A percentile compares a stretch with the other conserved stretches of the same genome.
phyloP scores from a whole-genome alignment of 1,140 invertebrate genomes.

The Sitobion miscanthi region DNA sequence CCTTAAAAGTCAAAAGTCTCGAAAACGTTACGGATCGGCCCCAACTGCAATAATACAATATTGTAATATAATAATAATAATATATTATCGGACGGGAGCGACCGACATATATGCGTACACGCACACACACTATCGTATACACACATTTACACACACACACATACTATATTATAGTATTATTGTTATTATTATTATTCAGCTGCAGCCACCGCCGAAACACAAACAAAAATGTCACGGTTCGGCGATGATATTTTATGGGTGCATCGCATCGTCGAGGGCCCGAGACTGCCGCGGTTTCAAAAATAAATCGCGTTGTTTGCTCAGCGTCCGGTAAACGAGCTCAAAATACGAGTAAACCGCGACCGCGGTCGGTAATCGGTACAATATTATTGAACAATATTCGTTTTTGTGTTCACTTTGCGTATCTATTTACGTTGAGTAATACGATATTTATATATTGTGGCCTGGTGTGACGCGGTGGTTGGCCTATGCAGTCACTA shows the following conservation, averaged over 20 bases:
- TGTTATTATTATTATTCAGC: background rate
- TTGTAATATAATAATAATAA: background rate
- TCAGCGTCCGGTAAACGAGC: slow-evolving; percentile 38
- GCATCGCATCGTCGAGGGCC: background rate
- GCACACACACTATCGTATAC: no score
- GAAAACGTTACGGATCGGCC: background rate
- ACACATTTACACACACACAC: no score
- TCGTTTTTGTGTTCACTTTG: background rate
- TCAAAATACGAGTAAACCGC: background rate
- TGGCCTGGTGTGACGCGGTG: no score
- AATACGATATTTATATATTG: background rate
- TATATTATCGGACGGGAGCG: background rate
- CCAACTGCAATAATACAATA: background rate
- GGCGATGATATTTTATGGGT: background rate
- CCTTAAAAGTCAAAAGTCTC: background rate
- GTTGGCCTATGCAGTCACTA: no score
- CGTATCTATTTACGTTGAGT: no score
- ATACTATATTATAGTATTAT: no score
- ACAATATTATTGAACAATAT: background rate
- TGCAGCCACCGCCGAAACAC: background rate
- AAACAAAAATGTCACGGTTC: background rate
- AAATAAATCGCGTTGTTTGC: slow-evolving; percentile 32
- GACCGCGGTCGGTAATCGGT: background rate
- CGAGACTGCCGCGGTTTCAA: background rate
- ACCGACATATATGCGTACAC: background rate